Conservation (phyloP, 2,113 vertebrate genomes). For the Hirundichthys speculiger region DNA sequence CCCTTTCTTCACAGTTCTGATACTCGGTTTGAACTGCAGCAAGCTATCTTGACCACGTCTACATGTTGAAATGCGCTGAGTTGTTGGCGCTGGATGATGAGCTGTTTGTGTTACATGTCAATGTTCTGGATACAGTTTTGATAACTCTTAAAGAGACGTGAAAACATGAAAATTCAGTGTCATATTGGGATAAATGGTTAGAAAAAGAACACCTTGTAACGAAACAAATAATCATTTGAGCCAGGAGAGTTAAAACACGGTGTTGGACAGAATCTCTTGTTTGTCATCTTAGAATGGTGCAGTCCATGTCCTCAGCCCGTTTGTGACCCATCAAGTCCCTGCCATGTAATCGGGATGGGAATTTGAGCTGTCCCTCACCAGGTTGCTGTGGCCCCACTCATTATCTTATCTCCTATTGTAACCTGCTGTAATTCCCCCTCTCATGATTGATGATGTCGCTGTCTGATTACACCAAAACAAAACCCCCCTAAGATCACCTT, state of each 20-base stretch:
- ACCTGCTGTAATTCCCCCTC: conserved; percentile 73
- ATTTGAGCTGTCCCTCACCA: conserved; percentile 61
- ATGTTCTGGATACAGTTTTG: no score
- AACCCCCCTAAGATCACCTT: conserved; percentile 73
- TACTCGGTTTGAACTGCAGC: no score
- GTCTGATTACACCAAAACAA: conserved; percentile 80
- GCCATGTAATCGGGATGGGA: conserved; percentile 69
- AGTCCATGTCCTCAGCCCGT: conserved; percentile 8
- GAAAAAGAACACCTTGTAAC: no score
- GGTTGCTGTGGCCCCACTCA: conserved; percentile 64
- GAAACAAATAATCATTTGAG: no score
- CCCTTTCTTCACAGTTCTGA: no score
- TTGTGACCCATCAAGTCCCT: conserved; percentile 21
- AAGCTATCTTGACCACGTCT: no score
- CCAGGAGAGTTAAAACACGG: not conserved
- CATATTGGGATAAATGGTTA: no score
- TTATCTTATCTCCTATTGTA: conserved; percentile 79
- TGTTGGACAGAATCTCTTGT: not conserved
- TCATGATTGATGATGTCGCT: conserved; percentile 79
- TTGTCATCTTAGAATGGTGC: conserved; percentile 15
- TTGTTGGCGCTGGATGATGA: no score
- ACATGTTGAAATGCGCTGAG: no score
- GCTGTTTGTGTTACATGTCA: no score
- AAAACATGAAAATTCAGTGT: no score
- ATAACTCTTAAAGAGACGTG: no score